A percentile compares a stretch with the other conserved stretches of the same genome.
These are phyloP conservation scores for Antheraea yamamai DNA, from an alignment of 2,888 invertebrate species.

Conservation along the genomic window DNA sequence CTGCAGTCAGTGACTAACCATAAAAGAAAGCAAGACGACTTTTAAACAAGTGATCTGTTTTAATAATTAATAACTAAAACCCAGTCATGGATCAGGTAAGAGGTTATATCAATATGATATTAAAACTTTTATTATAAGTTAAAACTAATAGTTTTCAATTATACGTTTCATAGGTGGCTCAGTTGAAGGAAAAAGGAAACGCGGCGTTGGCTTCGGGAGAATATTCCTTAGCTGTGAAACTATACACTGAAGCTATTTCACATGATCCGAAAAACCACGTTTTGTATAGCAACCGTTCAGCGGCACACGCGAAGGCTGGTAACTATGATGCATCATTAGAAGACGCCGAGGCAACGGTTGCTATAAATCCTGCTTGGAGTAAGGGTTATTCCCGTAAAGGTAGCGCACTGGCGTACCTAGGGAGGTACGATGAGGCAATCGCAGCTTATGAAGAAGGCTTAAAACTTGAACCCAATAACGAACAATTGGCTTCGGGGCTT, in stretches of 20 bases:
- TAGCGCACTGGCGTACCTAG: slow-evolving; percentile 90
- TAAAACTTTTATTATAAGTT: slow-evolving; percentile 4
- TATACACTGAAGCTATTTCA: slow-evolving; percentile 90
- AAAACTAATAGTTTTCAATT: slow-evolving; percentile 24
- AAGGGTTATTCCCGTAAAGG: slow-evolving; percentile 96
- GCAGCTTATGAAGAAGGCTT: slow-evolving; percentile 87
- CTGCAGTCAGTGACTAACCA: slow-evolving; percentile 3
- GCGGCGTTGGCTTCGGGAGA: slow-evolving; percentile 89
- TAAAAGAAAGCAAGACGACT: neutral
- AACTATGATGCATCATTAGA: slow-evolving; percentile 88
- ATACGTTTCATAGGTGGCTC: slow-evolving; percentile 84
- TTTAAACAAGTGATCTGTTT: neutral
- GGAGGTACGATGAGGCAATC: slow-evolving; percentile 88
- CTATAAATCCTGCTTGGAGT: slow-evolving; percentile 91
- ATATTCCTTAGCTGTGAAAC: slow-evolving; percentile 89
- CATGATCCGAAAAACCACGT: slow-evolving; percentile 93
- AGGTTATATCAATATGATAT: slow-evolving; percentile 58
- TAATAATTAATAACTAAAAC: slow-evolving; percentile 29
- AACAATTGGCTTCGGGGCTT: slow-evolving; percentile 86
- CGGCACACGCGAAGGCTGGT: slow-evolving; percentile 92
- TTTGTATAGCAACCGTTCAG: slow-evolving; percentile 94
- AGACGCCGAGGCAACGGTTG: slow-evolving; percentile 93
- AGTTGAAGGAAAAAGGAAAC: slow-evolving; percentile 94
- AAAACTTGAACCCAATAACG: slow-evolving; percentile 87
- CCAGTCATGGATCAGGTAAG: slow-evolving; percentile 74